Percentiles rank a stretch among this genome's conserved stretches.
Evolutionary conservation across 2,797 vertebrate genomes (phyloP).

Genomic region (Pangasius macronema): DNA sequence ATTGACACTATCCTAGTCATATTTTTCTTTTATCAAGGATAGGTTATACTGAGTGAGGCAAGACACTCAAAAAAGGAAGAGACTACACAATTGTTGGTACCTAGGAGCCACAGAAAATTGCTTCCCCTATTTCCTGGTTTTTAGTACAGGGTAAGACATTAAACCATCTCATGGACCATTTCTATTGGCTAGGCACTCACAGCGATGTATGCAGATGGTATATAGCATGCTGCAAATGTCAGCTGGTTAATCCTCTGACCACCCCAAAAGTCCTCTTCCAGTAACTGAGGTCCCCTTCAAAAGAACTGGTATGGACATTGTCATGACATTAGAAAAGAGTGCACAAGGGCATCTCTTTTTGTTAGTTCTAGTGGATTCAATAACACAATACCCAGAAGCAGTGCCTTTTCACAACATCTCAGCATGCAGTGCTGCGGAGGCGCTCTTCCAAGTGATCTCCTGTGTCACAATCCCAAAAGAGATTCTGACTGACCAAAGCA

Average conservation of each 20-base stretch:
- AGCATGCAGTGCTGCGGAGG: neutral
- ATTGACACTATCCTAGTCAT: neutral
- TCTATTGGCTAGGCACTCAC: neutral
- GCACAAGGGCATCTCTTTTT: neutral
- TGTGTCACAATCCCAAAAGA: neutral
- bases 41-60: neutral
- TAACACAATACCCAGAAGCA: neutral
- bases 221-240: neutral
- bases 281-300: neutral
- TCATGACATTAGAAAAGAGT: neutral
- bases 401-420: neutral
- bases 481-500: neutral
- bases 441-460: neutral
- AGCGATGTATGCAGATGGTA: neutral
- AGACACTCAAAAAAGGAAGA: neutral
- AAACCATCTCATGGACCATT: neutral
- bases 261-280: neutral
- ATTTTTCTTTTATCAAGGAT: neutral
- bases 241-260: neutral
- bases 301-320: neutral
- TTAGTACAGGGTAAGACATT: neutral
- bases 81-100: neutral
- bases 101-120: neutral
- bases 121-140: neutral
- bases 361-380: neutral